phyloP scores from a whole-genome alignment of 2,113 vertebrate genomes.

The Phoenicopterus ruber region DNA sequence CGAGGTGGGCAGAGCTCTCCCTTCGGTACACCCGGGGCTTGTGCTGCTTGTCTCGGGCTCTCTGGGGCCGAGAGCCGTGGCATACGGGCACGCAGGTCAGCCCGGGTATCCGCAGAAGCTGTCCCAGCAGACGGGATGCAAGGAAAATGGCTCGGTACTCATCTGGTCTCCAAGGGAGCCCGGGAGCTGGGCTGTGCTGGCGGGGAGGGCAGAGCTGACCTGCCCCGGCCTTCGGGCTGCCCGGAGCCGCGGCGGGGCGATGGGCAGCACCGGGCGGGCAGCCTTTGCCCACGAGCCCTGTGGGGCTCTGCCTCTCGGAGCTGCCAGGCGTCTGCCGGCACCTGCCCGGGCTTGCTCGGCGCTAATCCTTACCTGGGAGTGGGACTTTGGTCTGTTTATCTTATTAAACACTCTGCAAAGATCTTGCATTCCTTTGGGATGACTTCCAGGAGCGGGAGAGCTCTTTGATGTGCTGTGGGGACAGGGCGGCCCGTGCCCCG shows the following conservation, averaged over 20 bases:
- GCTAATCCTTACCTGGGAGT: not conserved
- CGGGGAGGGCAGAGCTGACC: not conserved
- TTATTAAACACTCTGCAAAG: not conserved
- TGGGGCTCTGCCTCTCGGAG: not conserved
- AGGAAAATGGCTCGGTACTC: not conserved
- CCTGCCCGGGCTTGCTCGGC: not conserved
- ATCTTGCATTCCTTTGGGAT: not conserved
- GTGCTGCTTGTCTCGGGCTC: not conserved
- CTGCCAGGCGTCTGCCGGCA: not conserved
- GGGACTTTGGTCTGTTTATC: not conserved
- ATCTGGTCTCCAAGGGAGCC: not conserved
- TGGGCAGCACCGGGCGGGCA: not conserved
- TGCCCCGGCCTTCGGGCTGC: not conserved
- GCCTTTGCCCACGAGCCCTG: not conserved
- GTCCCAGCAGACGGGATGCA: not conserved
- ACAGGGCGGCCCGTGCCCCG: not conserved
- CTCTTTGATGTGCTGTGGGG: not conserved
- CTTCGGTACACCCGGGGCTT: not conserved
- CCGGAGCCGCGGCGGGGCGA: fast-evolving
- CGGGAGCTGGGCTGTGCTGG: not conserved
- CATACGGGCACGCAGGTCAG: fast-evolving
- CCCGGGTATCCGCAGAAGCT: not conserved
- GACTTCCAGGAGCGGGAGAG: not conserved
- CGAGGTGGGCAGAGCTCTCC: not conserved
- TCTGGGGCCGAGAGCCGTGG: not conserved